Evolutionary conservation across 2,888 invertebrate genomes (phyloP).

Genomic region (Apamea monoglypha): DNA sequence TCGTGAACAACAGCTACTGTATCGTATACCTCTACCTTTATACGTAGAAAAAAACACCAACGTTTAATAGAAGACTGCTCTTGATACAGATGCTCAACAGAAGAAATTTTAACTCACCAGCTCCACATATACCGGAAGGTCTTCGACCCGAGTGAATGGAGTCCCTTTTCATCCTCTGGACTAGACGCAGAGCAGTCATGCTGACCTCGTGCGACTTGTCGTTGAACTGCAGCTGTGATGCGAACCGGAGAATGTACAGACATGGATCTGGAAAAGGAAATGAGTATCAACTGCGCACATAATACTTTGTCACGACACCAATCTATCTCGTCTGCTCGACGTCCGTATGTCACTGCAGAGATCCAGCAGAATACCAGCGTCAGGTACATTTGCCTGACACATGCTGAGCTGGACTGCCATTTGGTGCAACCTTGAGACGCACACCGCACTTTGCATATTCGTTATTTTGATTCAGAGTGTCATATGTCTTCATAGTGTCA

Average conservation of each 20-base stretch:
- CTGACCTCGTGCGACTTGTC: slow-evolving; percentile 98
- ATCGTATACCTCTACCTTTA: neutral
- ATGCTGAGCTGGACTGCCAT: neutral
- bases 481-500: neutral
- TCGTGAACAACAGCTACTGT: neutral
- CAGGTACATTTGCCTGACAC: neutral
- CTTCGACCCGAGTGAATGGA: slow-evolving; percentile 98
- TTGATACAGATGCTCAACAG: neutral
- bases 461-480: neutral
- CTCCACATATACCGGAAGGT: slow-evolving; percentile 99
- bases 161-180: slow-evolving; percentile 99
- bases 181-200: slow-evolving; percentile 97
- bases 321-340: neutral
- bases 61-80: neutral
- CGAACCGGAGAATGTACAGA: slow-evolving; percentile 98
- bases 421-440: neutral
- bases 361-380: neutral
- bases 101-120: slow-evolving; percentile 91
- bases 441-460: neutral
- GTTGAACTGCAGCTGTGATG: slow-evolving; percentile 97
- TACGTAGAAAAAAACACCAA: neutral
- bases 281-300: neutral
- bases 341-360: neutral
- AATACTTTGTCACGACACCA: neutral
- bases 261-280: slow-evolving; percentile 95